Evolutionary conservation across 2,888 invertebrate species (phyloP), one percentile per base, ranked within the genome.

Genomic region (Acanthosoma haemorrhoidale): DNA sequence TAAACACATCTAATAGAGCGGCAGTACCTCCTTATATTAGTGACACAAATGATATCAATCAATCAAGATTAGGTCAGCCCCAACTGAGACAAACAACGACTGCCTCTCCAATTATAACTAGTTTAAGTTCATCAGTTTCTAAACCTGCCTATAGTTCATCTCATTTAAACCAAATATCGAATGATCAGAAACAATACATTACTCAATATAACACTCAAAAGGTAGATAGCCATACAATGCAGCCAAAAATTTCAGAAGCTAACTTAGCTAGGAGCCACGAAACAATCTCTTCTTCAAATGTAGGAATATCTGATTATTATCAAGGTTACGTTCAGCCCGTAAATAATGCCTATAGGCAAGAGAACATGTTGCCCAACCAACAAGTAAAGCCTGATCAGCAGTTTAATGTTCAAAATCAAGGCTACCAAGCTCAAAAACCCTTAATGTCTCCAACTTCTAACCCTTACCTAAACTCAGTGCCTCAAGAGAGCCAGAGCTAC

Each of bases 121-220:
- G 16, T 67, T 41, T 41, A 41, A 25, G 39, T 16, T 41, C 64
- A 4, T 13, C 31, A 3, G 21, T 39, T 18, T 21, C 51, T 21
- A 67, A 67, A 57, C 34, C 51, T 25, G 21, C 36, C 18, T 67
- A 67, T 32, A 64, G 32, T 25, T 31, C 51, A 38, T 21, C 43
- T n/a, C 34, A 43, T 32, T 38, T 57, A 29, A 67, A 67, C 57
- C 67, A 67, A 15, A 21, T 57, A 32, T 21, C 57, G 8, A 67
- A 67, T 57, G 67, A 67, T 67, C 32, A 51, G 31, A 67, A 67
- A 51, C 67, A 67, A 18, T 67, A n/a, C 15, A 16, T 1, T 32
- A 29, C 6, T 31, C 31, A 38, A 25, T 67, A 36, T 67, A 67
- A n/a, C 16, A 21, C 51, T 4, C 31, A 43, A 16, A 67, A 67